Evolutionary conservation across 2,888 invertebrate genomes (phyloP), one percentile per base, ranked within the genome.

Genomic region (Melipona bicolor): DNA sequence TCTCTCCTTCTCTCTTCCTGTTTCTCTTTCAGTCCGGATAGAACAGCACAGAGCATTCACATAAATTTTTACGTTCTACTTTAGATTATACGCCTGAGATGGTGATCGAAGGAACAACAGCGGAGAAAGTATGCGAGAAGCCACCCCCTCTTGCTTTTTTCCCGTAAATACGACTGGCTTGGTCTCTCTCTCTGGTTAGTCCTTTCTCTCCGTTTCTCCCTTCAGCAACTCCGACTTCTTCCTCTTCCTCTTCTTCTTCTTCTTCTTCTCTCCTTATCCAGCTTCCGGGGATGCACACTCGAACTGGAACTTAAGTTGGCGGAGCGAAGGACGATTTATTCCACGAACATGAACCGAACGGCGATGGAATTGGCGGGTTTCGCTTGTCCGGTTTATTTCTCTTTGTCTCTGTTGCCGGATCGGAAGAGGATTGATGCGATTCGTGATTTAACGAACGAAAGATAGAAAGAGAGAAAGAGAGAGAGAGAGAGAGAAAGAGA

Each of bases 81-180:
- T 92, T 91, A 93, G 93, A 92, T 93, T 92, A 93, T 92, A 91
- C 90, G 92, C 85, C 86, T 83, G 90, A 90, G 93, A 93, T 93
- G 93, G 92, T 90, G 89, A 85, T 80, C 89, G 88, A 77, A 78
- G 81, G 76, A 79, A 73, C 54, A 68, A 81, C 81, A 77, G 70
- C n/a, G 68, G 71, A 70, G 83, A 80, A 85, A 81, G 83, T 75
- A 88, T 71, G 85, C 85, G 88, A 88, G 85, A 68, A 32, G 4
- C 86, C 84, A 49, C 76, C 71, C 69, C 85, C 71, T 59, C 70
- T 64, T 73, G 77, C 68, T 77, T 84, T 84, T 84, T n/a, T 77
- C 76, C 73, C 84, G 59, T 87, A 87, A 88, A 32, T 85, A 77
- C 78, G 77, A 56, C 84, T 59, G 52, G 50, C 59, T 59, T 54